Evolutionary conservation across 2,797 vertebrate species (phyloP), one percentile per base, ranked within the genome.

Genomic region (Cyclopterus lumpus): DNA sequence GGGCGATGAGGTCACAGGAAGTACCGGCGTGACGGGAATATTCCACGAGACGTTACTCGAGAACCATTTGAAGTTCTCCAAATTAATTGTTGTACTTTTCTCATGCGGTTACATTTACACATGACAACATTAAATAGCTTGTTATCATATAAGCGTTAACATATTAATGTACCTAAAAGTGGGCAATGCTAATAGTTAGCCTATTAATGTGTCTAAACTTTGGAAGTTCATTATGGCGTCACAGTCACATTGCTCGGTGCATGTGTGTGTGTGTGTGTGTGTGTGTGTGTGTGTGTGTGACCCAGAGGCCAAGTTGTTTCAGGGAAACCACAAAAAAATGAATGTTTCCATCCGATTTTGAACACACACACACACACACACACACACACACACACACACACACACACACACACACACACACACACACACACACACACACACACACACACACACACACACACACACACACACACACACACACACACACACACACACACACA

Each of bases 341-440:
- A 73, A 63, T 44, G 62, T 80, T 85, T 89, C 82, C 71, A 36
- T 82, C 54, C 55, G 22, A 6, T 60, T 79, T 68, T 14, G 38
- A 57, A 55, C 58, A 40, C 12, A 63, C 57, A 28, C 26, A 74
- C 86, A 71, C 88, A 55, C 54, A 9, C 59, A 42, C 36, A 70
- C 87, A 67, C 86, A 74, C 86, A 73, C 86, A 32, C 84, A 74
- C 86, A 71, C 88, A 57, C 54, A 20, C 59, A 42, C 38, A 73
- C 87, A 69, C 86, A 74, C 86, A 73, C 86, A 58, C 55, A 34
- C 60, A 61, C 38, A 16, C 24, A 55, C 53, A 16, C 26, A 71
- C 87, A 71, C 84, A 74, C 86, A n/a, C n/a, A n/a, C n/a, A n/a
- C n/a, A 73, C 88, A 20, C 54, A 18, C 59, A 59, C 36, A 59